Percentiles rank a stretch among this genome's conserved stretches.
Conservation (phyloP, 2,888 invertebrate genomes). For the Lycaena phlaeas region DNA sequence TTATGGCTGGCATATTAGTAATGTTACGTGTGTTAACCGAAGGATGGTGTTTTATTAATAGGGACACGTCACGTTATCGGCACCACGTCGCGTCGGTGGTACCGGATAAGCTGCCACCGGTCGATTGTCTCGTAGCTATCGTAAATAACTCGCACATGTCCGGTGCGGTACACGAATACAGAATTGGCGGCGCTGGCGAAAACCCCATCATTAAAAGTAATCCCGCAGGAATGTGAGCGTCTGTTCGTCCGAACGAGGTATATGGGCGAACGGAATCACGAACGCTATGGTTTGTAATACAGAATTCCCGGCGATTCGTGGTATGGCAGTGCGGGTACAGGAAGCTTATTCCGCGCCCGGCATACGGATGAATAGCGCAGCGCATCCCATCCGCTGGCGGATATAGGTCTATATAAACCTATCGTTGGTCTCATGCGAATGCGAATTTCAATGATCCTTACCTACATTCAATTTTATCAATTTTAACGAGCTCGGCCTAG, state of each 20-base stretch:
- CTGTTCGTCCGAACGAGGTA: constrained; percentile 14
- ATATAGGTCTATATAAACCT: constrained; percentile 7
- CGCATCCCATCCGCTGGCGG: constrained; percentile 21
- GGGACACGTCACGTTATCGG: constrained; percentile 66
- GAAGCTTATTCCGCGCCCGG: constrained; percentile 56
- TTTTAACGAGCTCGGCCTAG: constrained; percentile 37
- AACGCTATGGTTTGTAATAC: constrained; percentile 25
- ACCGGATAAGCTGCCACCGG: constrained; percentile 65
- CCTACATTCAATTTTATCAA: constrained; percentile 39
- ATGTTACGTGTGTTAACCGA: constrained; percentile 56
- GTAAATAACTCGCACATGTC: constrained; percentile 68
- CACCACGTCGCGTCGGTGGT: constrained; percentile 53
- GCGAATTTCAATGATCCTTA: constrained; percentile 24
- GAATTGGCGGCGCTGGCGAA: constrained; percentile 50
- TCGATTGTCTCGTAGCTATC: constrained; percentile 66
- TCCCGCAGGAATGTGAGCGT: constrained; percentile 5
- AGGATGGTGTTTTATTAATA: constrained; percentile 63
- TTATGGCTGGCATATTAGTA: constrained; percentile 40
- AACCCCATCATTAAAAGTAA: constrained; percentile 27
- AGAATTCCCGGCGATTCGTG: constrained; percentile 29
- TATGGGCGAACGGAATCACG: constrained; percentile 21
- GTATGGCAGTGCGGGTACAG: constrained; percentile 36
- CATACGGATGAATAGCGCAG: constrained; percentile 62
- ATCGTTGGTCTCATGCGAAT: constrained; percentile 23
- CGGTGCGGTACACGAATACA: constrained; percentile 60